A percentile compares a stretch with the other conserved stretches of the same genome.
These are phyloP conservation scores for Cochlearius cochlearius DNA, from an alignment of 2,113 vertebrate genomes.

Conservation along the genomic window DNA sequence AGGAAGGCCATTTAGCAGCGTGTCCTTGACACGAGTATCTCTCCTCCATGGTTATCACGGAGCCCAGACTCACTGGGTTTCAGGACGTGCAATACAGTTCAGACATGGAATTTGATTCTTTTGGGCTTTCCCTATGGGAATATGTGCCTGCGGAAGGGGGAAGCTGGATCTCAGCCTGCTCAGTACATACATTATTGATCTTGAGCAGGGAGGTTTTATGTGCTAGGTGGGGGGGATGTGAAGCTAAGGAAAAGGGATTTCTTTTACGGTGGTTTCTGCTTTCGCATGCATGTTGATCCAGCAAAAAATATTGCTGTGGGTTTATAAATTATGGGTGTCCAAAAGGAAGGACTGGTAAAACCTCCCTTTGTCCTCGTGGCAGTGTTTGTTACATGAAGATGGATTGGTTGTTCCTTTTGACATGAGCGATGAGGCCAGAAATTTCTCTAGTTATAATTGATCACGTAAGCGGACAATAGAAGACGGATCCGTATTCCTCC, in stretches of 20 bases:
- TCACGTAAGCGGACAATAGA: not conserved
- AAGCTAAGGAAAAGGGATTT: not conserved
- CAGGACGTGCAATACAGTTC: not conserved
- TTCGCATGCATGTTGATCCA: not conserved
- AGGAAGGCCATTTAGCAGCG: not conserved
- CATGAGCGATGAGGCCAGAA: not conserved
- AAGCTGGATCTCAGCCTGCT: not conserved
- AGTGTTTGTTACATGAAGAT: not conserved
- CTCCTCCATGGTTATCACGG: not conserved
- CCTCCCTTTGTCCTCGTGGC: not conserved
- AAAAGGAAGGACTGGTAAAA: constrained; percentile 27
- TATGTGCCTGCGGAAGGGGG: not conserved
- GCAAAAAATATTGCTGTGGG: not conserved
- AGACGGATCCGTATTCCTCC: not conserved
- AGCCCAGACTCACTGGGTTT: not conserved
- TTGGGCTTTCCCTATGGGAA: not conserved
- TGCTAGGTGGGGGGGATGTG: not conserved
- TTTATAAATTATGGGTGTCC: constrained; percentile 2
- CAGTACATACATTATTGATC: not conserved
- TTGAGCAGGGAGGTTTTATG: not conserved
- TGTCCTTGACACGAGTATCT: not conserved
- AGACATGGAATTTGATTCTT: not conserved
- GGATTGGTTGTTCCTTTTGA: not conserved
- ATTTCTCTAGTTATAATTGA: not conserved
- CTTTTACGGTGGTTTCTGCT: not conserved